Conservation (phyloP, 2,113 vertebrate species). For the Ctenodactylus gundi region DNA sequence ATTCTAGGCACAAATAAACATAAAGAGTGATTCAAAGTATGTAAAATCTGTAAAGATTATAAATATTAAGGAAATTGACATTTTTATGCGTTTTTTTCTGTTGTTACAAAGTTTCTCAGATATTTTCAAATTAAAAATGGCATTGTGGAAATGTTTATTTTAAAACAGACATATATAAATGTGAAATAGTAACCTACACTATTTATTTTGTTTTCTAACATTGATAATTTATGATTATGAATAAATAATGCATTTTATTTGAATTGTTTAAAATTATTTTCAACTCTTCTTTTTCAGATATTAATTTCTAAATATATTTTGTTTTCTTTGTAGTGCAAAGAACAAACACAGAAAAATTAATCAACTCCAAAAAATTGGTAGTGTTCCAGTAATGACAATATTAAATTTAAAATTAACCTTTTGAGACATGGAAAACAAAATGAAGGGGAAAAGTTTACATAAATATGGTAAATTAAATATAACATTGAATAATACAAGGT, state of each 20-base stretch:
- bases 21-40: background rate
- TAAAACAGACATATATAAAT: background rate
- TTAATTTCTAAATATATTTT: background rate
- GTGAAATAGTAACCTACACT: background rate
- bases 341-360: no score
- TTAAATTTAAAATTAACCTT: background rate
- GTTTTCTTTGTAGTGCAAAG: background rate
- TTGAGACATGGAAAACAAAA: constrained; percentile 36
- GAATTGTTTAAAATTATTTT: background rate
- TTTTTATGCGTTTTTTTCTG: background rate
- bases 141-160: background rate
- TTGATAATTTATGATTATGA: background rate
- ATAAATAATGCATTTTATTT: background rate
- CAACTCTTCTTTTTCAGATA: background rate
- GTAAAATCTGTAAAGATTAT: background rate
- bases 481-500: background rate
- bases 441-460: background rate
- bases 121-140: background rate
- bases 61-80: background rate
- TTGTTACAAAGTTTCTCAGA: background rate
- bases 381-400: background rate
- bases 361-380: background rate
- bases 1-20: no score
- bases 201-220: background rate
- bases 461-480: background rate